phyloP scores from a whole-genome alignment of 2,113 vertebrate species.

The Elachura formosa region DNA sequence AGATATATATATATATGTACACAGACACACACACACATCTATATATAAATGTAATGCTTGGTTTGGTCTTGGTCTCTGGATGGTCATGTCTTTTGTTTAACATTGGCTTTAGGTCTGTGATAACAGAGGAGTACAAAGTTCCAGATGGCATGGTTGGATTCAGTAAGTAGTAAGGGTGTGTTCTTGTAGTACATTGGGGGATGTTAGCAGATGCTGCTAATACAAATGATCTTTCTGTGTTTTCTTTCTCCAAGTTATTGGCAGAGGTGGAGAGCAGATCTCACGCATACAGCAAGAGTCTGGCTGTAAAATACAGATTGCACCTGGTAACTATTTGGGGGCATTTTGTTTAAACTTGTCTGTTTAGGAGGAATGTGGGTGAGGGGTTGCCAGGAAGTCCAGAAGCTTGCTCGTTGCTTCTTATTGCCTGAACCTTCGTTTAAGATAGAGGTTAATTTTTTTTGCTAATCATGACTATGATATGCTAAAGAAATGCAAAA shows the following conservation, averaged over 20 bases:
- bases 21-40: too few relatives aligned
- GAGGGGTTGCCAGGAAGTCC: rapidly evolving
- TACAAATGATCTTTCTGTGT: not conserved
- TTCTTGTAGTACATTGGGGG: not conserved
- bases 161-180: constrained; percentile 81
- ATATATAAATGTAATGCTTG: not conserved
- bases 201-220: not conserved
- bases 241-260: constrained; percentile 83
- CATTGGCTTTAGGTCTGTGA: constrained; percentile 77
- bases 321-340: constrained; percentile 80
- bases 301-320: constrained; percentile 98
- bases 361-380: not conserved
- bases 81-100: not conserved
- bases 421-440: not conserved
- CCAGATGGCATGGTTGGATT: constrained; percentile 99
- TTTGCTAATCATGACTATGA: rapidly evolving
- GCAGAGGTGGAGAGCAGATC: constrained; percentile 98
- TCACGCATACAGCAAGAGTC: constrained; percentile 96
- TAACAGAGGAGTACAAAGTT: constrained; percentile 96
- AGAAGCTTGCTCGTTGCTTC: not conserved
- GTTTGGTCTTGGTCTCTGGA: not conserved
- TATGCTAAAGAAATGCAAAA: not conserved
- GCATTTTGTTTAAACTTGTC: not conserved
- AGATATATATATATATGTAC: rapidly evolving
- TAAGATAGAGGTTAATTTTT: not conserved